phyloP scores from a whole-genome alignment of 2,888 invertebrate species.

The Ochlodes sylvanus region DNA sequence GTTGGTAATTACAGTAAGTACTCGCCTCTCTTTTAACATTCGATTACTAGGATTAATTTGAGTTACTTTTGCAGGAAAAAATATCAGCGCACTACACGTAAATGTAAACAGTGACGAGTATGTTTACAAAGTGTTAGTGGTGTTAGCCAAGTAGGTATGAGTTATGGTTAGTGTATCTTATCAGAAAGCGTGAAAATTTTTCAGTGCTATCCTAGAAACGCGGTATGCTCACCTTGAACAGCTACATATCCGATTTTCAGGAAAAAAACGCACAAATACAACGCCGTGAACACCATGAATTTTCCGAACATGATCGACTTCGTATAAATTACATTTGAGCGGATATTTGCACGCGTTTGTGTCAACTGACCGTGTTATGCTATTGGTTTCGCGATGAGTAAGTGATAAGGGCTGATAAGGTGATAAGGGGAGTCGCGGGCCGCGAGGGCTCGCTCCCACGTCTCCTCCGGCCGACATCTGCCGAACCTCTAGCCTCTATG shows the following conservation, averaged over 20 bases:
- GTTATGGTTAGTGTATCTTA: constrained; percentile 30
- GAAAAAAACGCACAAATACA: constrained; percentile 59
- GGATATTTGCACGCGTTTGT: constrained; percentile 64
- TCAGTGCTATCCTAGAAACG: constrained; percentile 24
- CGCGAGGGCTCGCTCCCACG: constrained; percentile 60
- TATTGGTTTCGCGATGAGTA: constrained; percentile 79
- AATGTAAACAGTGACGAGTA: constrained; percentile 10
- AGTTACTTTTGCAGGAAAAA: constrained; percentile 12
- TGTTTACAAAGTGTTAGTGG: constrained; percentile 9
- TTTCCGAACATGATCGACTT: constrained; percentile 63
- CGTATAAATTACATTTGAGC: constrained; percentile 56
- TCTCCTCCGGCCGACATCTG: constrained; percentile 70
- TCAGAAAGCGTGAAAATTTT: constrained; percentile 42
- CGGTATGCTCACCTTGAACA: constrained; percentile 67
- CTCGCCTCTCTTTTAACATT: constrained; percentile 36
- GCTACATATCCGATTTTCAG: constrained; percentile 58
- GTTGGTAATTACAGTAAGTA: constrained; percentile 41
- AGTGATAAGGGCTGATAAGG: constrained; percentile 79
- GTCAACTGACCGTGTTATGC: constrained; percentile 56
- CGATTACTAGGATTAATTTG: constrained; percentile 15
- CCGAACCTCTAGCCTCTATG: constrained; percentile 56
- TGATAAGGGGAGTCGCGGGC: constrained; percentile 60
- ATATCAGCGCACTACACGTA: not conserved
- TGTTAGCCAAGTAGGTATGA: not conserved
- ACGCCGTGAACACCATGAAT: constrained; percentile 54